Conservation (phyloP, 1,140 invertebrate species). For the Leptinotarsa undecemlineata region DNA sequence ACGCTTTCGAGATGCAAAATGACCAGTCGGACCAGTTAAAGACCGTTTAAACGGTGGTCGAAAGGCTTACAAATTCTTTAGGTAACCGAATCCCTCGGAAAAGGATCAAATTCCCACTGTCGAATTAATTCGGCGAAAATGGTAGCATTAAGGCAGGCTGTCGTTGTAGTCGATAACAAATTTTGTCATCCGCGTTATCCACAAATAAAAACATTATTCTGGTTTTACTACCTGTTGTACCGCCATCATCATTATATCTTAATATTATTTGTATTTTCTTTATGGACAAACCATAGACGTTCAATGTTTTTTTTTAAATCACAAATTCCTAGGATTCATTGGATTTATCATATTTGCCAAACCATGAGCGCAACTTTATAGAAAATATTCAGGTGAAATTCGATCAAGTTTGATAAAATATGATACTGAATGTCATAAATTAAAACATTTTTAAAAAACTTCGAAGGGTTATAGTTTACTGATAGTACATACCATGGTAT, state of each 20-base stretch:
- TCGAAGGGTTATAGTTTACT: no score
- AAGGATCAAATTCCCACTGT: background rate
- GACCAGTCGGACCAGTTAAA: background rate
- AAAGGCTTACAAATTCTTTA: slow-evolving; percentile 1
- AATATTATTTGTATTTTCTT: background rate
- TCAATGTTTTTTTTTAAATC: background rate
- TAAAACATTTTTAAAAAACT: no score
- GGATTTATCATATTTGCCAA: no score
- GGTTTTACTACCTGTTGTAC: background rate
- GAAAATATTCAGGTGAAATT: no score
- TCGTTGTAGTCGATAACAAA: background rate
- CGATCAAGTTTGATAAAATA: no score
- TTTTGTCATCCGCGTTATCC: background rate
- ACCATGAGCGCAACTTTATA: no score
- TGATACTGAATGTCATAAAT: no score
- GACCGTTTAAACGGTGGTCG: background rate
- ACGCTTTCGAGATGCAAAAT: background rate
- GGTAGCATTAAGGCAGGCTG: background rate
- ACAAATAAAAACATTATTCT: slow-evolving; percentile 6
- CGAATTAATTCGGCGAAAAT: slow-evolving; percentile 8
- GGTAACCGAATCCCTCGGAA: background rate
- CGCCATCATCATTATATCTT: background rate
- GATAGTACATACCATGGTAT: no score
- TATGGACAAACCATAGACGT: background rate
- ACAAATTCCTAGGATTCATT: no score